Evolutionary conservation across 2,888 invertebrate genomes (phyloP), one percentile per base, ranked within the genome.

Genomic region (Ornithoptera alexandrae): DNA sequence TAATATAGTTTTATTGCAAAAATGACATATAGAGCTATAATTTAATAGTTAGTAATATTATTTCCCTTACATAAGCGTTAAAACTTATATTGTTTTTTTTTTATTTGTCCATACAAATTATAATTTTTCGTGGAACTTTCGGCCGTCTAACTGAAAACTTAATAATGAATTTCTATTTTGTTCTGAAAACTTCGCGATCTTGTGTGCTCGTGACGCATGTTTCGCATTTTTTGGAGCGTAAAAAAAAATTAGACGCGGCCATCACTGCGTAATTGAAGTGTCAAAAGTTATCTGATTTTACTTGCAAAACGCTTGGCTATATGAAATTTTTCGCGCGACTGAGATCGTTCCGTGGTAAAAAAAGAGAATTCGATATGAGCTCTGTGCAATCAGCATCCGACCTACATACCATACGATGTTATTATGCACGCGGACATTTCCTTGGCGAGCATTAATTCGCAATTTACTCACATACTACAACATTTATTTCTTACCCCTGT

Each of bases 221-320:
- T 87, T 86, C 84, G 76, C 78, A 82, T 81, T 77, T 79, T 81
- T 84, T 82, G 74, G 79, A 77, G 78, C 75, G 64, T 65, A 73
- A 74, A 77, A 77, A 53, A 89, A 90, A 90, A 88, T 88, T 89
- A 85, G 84, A 88, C 82, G 78, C 86, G 83, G 83, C 88, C 88
- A 89, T 91, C 90, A 89, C 87, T 84, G 78, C 86, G 89, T 92
- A 92, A 92, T 92, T 92, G 92, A 89, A 90, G 90, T 92, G 92
- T 92, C 92, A 92, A 92, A 92, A 92, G 90, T 92, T 92, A 86
- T 89, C 90, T 91, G 91, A 92, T 92, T 92, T 92, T 88, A 92
- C 92, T 92, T 92, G 91, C 92, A 92, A 92, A 92, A 84, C 87
- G 87, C 85, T 85, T 85, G 82, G 86, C 86, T 85, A 87, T 90